These are phyloP conservation scores for Cataglyphis albicans DNA, from an alignment of 2,888 invertebrate genomes.

Conservation along the genomic window DNA sequence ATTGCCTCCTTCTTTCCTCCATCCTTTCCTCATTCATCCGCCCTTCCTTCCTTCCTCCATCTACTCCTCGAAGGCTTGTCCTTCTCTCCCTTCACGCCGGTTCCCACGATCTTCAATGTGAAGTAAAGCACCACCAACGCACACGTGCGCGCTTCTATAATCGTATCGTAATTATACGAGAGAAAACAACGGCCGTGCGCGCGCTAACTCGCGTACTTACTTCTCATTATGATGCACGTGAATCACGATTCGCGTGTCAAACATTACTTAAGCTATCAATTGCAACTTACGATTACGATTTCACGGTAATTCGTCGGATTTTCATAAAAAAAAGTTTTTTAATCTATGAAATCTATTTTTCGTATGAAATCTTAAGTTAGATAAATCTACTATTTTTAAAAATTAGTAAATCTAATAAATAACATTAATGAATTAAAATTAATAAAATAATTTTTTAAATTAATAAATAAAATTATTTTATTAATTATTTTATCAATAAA, in stretches of 20 bases:
- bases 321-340: not conserved
- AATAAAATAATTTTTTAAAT: not conserved
- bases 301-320: not conserved
- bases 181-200: conserved; percentile 47
- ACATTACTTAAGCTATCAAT: conserved; percentile 36
- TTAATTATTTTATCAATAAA: too few species aligned
- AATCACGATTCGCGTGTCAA: conserved; percentile 35
- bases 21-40: conserved; percentile 49
- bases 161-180: conserved; percentile 68
- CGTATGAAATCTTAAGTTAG: not conserved
- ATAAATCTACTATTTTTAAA: not conserved
- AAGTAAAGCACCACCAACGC: conserved; percentile 65
- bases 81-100: conserved; percentile 66
- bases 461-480: too few species aligned
- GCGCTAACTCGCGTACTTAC: conserved; percentile 22
- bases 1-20: conserved; percentile 49
- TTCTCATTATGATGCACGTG: conserved; percentile 39
- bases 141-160: conserved; percentile 61
- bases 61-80: conserved; percentile 50
- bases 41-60: conserved; percentile 52
- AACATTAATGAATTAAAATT: not conserved
- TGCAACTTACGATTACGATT: conserved; percentile 18
- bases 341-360: not conserved
- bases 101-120: conserved; percentile 74
- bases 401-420: not conserved